These are phyloP conservation scores for Dipodomys spectabilis DNA, from an alignment of 2,113 vertebrate species.

Conservation along the genomic window DNA sequence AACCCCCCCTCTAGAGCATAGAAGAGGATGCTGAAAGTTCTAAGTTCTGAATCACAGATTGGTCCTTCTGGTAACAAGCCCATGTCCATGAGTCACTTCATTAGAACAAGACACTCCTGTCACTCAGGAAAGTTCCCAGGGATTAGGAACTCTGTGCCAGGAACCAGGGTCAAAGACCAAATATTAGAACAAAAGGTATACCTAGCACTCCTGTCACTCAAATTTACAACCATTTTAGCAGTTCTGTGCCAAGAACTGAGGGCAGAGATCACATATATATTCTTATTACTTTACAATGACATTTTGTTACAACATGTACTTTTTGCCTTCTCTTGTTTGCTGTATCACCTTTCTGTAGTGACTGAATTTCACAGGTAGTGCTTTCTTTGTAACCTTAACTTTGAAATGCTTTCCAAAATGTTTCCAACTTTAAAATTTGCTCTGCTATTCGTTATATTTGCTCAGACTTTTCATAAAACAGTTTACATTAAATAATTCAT, in stretches of 20 bases:
- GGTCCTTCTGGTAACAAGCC: neutral
- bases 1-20: neutral
- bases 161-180: neutral
- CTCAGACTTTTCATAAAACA: neutral
- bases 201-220: neutral
- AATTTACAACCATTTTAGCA: neutral
- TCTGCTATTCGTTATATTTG: neutral
- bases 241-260: neutral
- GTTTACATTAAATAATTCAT: slow-evolving; percentile 19
- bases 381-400: slow-evolving; percentile 5
- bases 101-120: neutral
- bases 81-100: neutral
- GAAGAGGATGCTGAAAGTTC: neutral
- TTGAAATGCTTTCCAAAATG: slow-evolving; percentile 3
- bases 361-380: neutral
- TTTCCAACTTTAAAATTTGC: neutral
- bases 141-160: neutral
- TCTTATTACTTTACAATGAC: neutral
- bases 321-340: neutral
- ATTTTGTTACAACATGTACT: neutral
- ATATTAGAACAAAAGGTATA: neutral
- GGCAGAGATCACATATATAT: neutral
- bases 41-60: neutral
- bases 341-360: neutral
- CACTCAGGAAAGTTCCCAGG: neutral